Evolutionary conservation across 2,797 vertebrate species (phyloP).

Genomic region (Ficedula albicollis): DNA sequence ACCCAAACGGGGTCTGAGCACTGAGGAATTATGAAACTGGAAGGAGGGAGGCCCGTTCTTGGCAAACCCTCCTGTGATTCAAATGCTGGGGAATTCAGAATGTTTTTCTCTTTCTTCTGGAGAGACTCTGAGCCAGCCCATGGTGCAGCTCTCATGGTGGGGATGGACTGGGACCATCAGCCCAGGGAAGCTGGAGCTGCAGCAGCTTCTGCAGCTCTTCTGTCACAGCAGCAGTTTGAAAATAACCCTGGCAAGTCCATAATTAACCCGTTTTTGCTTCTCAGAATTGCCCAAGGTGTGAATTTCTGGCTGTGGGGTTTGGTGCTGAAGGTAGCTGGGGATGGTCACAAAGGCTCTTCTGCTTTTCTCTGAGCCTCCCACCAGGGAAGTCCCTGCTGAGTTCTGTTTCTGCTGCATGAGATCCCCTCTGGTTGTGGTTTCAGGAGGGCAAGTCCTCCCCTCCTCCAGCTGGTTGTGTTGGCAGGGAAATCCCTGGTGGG

Average conservation of each 20-base stretch:
- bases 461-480: not conserved
- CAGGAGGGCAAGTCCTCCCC: not conserved
- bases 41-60: constrained; percentile 71
- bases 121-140: not conserved
- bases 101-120: constrained; percentile 22
- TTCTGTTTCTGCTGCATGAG: not conserved
- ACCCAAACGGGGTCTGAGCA: constrained; percentile 32
- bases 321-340: not conserved
- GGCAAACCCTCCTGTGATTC: constrained; percentile 77
- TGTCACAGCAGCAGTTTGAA: not conserved
- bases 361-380: not conserved
- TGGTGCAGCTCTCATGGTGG: not conserved
- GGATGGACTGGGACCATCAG: not conserved
- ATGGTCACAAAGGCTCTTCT: not conserved
- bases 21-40: constrained; percentile 74
- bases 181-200: not conserved
- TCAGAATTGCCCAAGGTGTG: rapidly evolving
- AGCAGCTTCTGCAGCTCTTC: not conserved
- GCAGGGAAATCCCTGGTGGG: not conserved
- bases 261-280: not conserved
- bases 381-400: constrained; percentile 10
- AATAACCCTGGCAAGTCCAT: not conserved
- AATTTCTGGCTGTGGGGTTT: not conserved
- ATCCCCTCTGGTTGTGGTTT: not conserved
- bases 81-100: constrained; percentile 53